These are phyloP conservation scores for Dendrolimus pini DNA, from an alignment of 2,888 invertebrate genomes.

Conservation along the genomic window DNA sequence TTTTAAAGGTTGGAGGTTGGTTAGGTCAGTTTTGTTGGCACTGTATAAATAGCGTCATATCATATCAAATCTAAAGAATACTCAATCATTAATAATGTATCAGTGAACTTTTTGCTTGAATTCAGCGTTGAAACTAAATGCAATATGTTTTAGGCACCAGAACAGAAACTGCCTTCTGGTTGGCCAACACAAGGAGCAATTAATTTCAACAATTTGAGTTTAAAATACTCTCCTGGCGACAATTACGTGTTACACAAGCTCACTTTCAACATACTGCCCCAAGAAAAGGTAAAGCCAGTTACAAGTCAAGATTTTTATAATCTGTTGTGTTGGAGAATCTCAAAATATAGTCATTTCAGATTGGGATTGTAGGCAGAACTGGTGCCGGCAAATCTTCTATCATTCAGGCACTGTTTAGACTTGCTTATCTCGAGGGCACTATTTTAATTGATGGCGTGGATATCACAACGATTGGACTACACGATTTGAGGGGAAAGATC, in stretches of 20 bases:
- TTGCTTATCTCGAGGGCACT: conserved; percentile 80
- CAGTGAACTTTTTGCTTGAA: background rate
- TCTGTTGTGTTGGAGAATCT: no score
- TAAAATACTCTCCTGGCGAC: conserved; percentile 70
- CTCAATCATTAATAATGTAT: background rate
- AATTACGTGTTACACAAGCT: conserved; percentile 73
- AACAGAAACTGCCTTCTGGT: conserved; percentile 46
- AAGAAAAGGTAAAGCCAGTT: conserved; percentile 59
- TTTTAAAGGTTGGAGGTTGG: no score
- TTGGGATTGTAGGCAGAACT: conserved; percentile 82
- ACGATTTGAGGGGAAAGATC: conserved; percentile 76
- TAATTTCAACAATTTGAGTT: conserved; percentile 62
- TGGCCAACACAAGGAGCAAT: conserved; percentile 76
- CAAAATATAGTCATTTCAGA: conserved; percentile 30
- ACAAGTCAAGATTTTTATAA: no score
- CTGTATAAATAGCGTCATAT: no score
- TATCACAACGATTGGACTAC: conserved; percentile 74
- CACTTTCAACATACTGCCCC: conserved; percentile 57
- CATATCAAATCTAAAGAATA: background rate
- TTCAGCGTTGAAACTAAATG: no score
- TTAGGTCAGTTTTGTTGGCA: no score
- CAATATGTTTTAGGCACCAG: conserved; percentile 27
- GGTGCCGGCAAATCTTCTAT: conserved; percentile 84
- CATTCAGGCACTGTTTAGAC: conserved; percentile 80
- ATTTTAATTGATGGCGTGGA: conserved; percentile 83